phyloP scores from a whole-genome alignment of 2,888 invertebrate genomes.

The Dimorphilus gyrociliatus region DNA sequence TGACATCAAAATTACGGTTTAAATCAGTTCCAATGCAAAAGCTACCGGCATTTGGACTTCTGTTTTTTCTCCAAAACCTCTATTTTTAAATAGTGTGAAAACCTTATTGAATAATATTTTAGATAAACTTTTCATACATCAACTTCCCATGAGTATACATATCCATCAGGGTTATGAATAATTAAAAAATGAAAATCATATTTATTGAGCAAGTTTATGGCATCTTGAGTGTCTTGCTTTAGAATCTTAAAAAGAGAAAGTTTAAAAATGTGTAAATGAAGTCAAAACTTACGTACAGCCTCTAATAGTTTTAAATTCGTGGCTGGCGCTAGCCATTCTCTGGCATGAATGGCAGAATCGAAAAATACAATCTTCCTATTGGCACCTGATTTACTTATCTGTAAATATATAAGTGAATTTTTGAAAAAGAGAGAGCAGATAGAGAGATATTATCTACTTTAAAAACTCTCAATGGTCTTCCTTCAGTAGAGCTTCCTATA shows the following conservation, averaged over 20 bases:
- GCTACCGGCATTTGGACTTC: conserved; percentile 4
- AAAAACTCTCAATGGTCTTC: conserved; percentile 5
- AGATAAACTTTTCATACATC: too few species aligned
- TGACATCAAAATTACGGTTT: conserved; percentile 9
- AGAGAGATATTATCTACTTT: conserved; percentile 3
- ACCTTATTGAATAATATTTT: too few species aligned
- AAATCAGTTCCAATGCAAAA: conserved; percentile 8
- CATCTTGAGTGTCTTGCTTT: too few species aligned
- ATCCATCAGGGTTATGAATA: conserved; percentile 11
- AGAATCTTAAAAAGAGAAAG: too few species aligned
- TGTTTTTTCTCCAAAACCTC: conserved; percentile 10
- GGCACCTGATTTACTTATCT: conserved; percentile 6
- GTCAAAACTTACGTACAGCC: conserved; percentile 1
- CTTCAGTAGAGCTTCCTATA: conserved; percentile 8
- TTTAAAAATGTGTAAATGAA: too few species aligned
- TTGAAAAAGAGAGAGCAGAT: background rate
- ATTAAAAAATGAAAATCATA: conserved; percentile 11
- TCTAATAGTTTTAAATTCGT: conserved; percentile 9
- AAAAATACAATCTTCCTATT: conserved; percentile 6
- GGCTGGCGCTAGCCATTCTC: conserved; percentile 11
- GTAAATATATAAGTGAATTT: background rate
- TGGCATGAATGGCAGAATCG: conserved; percentile 9
- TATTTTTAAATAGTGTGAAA: too few species aligned
- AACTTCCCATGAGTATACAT: conserved; percentile 5
- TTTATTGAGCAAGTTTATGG: conserved; percentile 4